A percentile compares a stretch with the other conserved stretches of the same genome.
Evolutionary conservation across 2,113 vertebrate species (phyloP).

Genomic region (Clinocottus analis): DNA sequence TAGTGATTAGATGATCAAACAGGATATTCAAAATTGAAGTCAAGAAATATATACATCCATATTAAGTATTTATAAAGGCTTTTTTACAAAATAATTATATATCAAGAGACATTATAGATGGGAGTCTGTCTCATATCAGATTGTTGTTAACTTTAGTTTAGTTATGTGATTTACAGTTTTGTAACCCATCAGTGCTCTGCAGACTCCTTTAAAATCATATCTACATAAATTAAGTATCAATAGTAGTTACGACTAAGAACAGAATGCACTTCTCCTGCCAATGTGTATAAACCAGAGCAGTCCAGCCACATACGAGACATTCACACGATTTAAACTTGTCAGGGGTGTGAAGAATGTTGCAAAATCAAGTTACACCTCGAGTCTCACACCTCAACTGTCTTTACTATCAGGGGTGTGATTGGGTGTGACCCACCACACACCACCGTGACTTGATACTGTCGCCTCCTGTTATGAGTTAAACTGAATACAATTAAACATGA

Average conservation of each 20-base stretch:
- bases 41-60: background rate
- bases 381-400: background rate
- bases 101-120: background rate
- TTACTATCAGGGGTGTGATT: background rate
- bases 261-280: background rate
- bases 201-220: background rate
- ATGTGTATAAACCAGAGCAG: background rate
- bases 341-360: slow-evolving; percentile 17
- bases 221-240: background rate
- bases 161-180: background rate
- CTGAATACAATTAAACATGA: slow-evolving; percentile 4
- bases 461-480: background rate
- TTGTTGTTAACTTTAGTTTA: background rate
- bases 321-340: background rate
- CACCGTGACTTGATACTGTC: slow-evolving; percentile 13
- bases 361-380: background rate
- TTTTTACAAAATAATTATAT: background rate
- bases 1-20: background rate
- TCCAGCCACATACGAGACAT: background rate
- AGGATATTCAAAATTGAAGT: background rate
- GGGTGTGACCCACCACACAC: slow-evolving; percentile 3
- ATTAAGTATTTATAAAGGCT: background rate
- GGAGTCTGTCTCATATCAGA: background rate
- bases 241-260: background rate
- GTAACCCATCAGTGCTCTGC: background rate